Evolutionary conservation across 2,797 vertebrate species (phyloP).

Genomic region (Dendrocincla tyrannina): DNA sequence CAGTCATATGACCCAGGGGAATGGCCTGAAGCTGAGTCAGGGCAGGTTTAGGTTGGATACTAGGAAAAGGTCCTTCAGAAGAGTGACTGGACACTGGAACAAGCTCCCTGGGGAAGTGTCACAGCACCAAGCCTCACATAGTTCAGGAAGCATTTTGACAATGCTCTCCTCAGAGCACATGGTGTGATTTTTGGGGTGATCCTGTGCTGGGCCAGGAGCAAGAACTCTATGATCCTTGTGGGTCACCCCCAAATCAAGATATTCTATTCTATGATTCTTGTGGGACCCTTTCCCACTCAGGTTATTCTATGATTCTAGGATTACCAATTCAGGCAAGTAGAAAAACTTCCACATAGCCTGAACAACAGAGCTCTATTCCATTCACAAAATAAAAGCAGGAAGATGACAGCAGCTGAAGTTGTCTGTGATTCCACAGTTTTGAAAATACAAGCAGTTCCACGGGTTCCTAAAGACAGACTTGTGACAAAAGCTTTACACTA

Average conservation of each 20-base stretch:
- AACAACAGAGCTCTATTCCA: neutral
- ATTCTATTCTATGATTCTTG: neutral
- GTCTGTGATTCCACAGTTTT: neutral
- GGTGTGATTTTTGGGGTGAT: neutral
- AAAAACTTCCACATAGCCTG: neutral
- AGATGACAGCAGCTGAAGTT: neutral
- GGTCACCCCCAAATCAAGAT: neutral
- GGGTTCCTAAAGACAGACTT: neutral
- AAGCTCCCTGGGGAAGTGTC: neutral
- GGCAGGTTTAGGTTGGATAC: neutral
- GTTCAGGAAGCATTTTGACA: neutral
- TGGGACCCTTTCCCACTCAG: neutral
- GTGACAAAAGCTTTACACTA: neutral
- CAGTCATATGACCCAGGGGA: neutral
- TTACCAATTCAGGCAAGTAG: neutral
- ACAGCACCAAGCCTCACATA: neutral
- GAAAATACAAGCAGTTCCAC: neutral
- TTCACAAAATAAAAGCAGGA: neutral
- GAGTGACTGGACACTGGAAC: neutral
- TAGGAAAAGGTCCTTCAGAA: neutral
- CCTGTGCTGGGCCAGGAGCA: neutral
- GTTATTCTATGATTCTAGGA: neutral
- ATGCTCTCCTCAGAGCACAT: neutral
- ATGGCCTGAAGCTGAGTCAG: neutral
- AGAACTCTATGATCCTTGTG: neutral